These are phyloP conservation scores for Reticulitermes lucifugus DNA, from an alignment of 2,888 invertebrate species.

Conservation along the genomic window DNA sequence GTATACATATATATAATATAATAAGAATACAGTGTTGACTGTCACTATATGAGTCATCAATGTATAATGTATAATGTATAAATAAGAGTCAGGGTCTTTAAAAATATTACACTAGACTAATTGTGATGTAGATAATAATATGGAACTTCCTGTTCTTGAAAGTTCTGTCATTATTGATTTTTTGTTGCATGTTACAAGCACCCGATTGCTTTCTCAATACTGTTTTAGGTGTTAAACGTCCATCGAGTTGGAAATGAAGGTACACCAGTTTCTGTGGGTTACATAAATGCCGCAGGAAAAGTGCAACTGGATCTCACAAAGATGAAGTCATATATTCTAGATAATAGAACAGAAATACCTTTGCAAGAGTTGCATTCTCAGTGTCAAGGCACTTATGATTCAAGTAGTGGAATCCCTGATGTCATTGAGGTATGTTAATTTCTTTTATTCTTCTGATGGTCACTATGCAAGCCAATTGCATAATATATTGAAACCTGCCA, in stretches of 20 bases:
- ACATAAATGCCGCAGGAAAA: constrained; percentile 41
- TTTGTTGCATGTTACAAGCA: no score
- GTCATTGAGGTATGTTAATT: constrained; percentile 16
- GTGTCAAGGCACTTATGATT: neutral
- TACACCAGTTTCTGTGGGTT: constrained; percentile 48
- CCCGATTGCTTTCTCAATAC: neutral
- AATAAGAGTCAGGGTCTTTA: no score
- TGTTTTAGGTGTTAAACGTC: constrained; percentile 50
- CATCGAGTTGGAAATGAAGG: constrained; percentile 46
- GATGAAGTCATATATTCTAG: constrained; percentile 46
- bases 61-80: no score
- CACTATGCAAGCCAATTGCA: no score
- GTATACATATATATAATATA: no score
- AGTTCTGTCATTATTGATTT: no score
- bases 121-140: no score
- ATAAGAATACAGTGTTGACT: no score
- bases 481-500: no score
- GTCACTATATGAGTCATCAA: no score
- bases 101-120: no score
- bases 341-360: constrained; percentile 29
- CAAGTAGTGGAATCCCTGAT: constrained; percentile 14
- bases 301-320: constrained; percentile 45
- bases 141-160: no score
- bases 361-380: neutral
- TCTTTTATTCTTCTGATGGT: neutral